Base-by-base conservation (phyloP, 2,113 vertebrate genomes). In the Otocyon megalotis region DNA sequence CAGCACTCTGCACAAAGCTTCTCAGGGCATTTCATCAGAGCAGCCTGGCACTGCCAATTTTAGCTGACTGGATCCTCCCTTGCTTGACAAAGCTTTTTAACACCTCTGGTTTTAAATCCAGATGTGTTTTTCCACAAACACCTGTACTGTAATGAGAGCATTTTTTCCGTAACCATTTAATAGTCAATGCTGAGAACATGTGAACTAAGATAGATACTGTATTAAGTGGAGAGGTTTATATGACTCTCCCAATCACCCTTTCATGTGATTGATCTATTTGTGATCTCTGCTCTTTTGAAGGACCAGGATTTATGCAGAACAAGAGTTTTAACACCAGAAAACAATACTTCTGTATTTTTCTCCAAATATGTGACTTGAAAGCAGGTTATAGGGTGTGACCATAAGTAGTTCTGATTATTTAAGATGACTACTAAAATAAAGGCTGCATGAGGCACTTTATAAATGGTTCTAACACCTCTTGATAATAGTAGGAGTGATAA, bases 61-160 rank as follows among this genome's bases (percentile, higher is more conserved):
- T 81, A 98, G 87, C 67, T 94, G 91, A 79, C 37, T 67, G 71
- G 81, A 97, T 97, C 95, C 65, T 97, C 83, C 80, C 28, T 15
- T 96, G 88, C 96, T 69, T 96, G 92, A 98, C 97, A 96, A 97
- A 96, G 7, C 50, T 97, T 98, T 95, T 98, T 69, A 67, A 83
- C 85, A 95, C 20, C 17, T 98, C 97, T 67, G 13, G 1, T 67
- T 62, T 97, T 95, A 81, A 95, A 98, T 88, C 8, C 85, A 94
- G 24, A 85, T 84, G 84, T 85, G 60, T n/a, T 85, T 95, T 96
- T 95, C 86, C 95, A 58, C 74, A 98, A 98, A 30, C 48, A 97
- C 60, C 80, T 96, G 28, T 63, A 85, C 67, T 91, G 10, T 96
- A 95, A 94, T 4, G 1, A 86, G 1, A 22, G 37, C 17, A 60